These are phyloP conservation scores for Dipodomys merriami DNA, from an alignment of 2,113 vertebrate species.

Conservation along the genomic window DNA sequence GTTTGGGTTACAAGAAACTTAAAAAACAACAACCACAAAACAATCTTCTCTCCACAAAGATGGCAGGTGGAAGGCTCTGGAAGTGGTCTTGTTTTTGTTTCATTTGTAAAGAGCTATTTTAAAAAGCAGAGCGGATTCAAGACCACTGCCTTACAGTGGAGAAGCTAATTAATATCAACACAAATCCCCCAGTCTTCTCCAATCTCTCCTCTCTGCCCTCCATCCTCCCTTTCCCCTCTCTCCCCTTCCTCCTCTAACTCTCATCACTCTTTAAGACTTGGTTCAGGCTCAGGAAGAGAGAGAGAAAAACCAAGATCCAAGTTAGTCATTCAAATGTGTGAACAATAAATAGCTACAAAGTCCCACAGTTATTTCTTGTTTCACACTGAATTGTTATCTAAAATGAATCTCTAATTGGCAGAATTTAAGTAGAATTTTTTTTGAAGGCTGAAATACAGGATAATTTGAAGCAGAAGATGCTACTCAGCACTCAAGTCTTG, in stretches of 20 bases:
- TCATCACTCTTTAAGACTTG: neutral
- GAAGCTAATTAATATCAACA: neutral
- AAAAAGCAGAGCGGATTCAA: neutral
- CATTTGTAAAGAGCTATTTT: slow-evolving; percentile 3
- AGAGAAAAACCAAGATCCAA: slow-evolving; percentile 6
- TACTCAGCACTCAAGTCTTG: slow-evolving; percentile 4
- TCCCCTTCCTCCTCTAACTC: neutral
- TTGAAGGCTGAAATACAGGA: slow-evolving; percentile 15
- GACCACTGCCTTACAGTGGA: neutral
- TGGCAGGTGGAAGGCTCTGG: neutral
- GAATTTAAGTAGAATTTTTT: slow-evolving; percentile 30
- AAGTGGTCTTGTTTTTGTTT: slow-evolving; percentile 32
- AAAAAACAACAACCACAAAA: neutral
- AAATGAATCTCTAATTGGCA: slow-evolving; percentile 56
- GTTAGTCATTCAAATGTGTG: slow-evolving; percentile 11
- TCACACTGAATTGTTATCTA: slow-evolving; percentile 41
- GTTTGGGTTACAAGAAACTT: slow-evolving; percentile 48
- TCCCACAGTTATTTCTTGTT: slow-evolving; percentile 26
- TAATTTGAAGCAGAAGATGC: slow-evolving; percentile 15
- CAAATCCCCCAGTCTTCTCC: neutral
- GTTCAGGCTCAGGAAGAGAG: neutral
- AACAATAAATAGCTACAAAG: neutral
- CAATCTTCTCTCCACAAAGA: neutral
- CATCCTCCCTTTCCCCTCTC: neutral
- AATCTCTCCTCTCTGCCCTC: neutral